These are phyloP conservation scores for Standfussiana lucernea DNA, from an alignment of 2,888 invertebrate genomes.

Conservation along the genomic window DNA sequence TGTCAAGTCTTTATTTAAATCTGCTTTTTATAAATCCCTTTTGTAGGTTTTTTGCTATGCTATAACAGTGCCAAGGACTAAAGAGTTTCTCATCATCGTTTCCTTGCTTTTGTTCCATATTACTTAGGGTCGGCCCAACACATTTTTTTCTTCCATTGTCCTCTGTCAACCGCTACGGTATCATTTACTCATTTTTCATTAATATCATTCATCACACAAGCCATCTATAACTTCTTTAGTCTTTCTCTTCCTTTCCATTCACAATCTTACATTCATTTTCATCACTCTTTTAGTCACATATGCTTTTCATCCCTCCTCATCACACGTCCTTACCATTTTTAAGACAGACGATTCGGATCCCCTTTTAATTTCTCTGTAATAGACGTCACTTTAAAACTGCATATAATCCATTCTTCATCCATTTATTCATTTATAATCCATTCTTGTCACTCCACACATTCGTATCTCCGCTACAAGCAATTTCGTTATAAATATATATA, in stretches of 20 bases:
- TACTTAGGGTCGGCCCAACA: neutral
- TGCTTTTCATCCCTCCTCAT: neutral
- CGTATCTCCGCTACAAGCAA: neutral
- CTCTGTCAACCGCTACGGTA: neutral
- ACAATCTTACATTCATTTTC: neutral
- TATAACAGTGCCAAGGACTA: neutral
- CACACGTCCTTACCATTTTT: neutral
- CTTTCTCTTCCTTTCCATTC: neutral
- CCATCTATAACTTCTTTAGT: neutral
- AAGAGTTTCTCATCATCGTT: neutral
- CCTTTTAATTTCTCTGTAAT: neutral
- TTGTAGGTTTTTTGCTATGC: neutral
- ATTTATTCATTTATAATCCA: neutral
- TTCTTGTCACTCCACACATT: neutral
- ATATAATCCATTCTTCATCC: neutral
- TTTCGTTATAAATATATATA: too few relatives aligned
- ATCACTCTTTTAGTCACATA: neutral
- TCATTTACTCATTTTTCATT: neutral
- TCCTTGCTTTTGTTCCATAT: neutral
- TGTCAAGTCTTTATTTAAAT: neutral
- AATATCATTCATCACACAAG: neutral
- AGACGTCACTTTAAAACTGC: neutral
- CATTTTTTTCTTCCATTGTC: neutral
- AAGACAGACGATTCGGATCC: neutral
- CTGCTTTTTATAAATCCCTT: neutral